phyloP scores from a whole-genome alignment of 2,888 invertebrate genomes.

The Plutella xylostella region DNA sequence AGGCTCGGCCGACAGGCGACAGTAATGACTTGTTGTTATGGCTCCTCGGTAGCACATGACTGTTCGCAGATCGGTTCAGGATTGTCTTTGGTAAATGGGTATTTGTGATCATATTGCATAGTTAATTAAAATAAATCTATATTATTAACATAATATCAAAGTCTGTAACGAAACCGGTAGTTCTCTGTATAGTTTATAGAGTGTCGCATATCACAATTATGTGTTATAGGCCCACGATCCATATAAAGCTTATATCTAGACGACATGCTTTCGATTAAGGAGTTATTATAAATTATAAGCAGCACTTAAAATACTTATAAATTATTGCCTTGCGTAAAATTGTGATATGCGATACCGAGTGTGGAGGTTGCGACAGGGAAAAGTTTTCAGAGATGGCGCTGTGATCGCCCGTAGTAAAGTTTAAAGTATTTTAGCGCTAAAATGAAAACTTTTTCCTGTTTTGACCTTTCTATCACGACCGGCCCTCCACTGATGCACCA shows the following conservation, averaged over 20 bases:
- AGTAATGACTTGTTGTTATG: background rate
- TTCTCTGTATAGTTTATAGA: slow-evolving; percentile 27
- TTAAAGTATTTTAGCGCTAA: too few species aligned
- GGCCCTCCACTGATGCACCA: slow-evolving; percentile 50
- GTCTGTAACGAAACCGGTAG: slow-evolving; percentile 46
- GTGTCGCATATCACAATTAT: slow-evolving; percentile 6
- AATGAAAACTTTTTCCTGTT: slow-evolving; percentile 31
- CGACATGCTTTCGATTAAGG: too few species aligned
- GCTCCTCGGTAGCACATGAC: background rate
- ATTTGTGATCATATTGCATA: slow-evolving; percentile 65
- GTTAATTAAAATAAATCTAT: slow-evolving; percentile 54
- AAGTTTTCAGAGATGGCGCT: too few species aligned
- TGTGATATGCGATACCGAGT: too few species aligned
- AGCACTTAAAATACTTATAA: too few species aligned
- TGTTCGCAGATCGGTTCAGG: slow-evolving; percentile 32
- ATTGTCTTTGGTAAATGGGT: slow-evolving; percentile 60
- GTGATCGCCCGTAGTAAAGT: too few species aligned
- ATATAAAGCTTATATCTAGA: too few species aligned
- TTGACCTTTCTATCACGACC: slow-evolving; percentile 24
- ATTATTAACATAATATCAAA: slow-evolving; percentile 43
- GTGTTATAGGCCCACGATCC: too few species aligned
- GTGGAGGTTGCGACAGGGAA: too few species aligned
- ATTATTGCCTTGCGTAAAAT: too few species aligned
- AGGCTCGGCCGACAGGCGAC: background rate
- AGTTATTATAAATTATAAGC: too few species aligned